phyloP scores from a whole-genome alignment of 2,888 invertebrate genomes.

The Notodonta ziczac region DNA sequence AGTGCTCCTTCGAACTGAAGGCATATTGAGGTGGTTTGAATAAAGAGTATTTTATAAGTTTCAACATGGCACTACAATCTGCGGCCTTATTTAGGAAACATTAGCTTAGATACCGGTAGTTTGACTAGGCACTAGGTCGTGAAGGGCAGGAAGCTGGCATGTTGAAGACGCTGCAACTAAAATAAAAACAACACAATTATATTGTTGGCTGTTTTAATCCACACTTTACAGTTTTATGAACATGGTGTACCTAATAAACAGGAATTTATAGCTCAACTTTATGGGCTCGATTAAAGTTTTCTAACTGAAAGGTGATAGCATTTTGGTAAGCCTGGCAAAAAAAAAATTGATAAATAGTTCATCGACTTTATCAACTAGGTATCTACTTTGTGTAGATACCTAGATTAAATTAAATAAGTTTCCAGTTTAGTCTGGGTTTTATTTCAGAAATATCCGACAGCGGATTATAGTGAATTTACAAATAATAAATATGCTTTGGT shows the following conservation, averaged over 20 bases:
- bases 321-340: background rate
- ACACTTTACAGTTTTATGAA: background rate
- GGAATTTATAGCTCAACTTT: background rate
- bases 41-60: no score
- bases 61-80: no score
- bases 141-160: no score
- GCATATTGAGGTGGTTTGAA: no score
- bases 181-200: no score
- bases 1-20: no score
- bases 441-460: background rate
- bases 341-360: background rate
- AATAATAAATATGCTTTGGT: background rate
- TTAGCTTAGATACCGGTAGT: no score
- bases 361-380: background rate
- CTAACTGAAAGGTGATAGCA: background rate
- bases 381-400: background rate
- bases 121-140: no score
- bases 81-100: no score
- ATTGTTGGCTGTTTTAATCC: no score
- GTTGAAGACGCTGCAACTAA: no score
- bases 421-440: constrained; percentile 1
- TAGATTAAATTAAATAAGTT: constrained; percentile 14
- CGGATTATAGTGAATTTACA: background rate
- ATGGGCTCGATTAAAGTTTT: constrained; percentile 9
- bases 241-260: constrained; percentile 1